phyloP scores from a whole-genome alignment of 2,113 vertebrate species.

The Notechis scutatus region DNA sequence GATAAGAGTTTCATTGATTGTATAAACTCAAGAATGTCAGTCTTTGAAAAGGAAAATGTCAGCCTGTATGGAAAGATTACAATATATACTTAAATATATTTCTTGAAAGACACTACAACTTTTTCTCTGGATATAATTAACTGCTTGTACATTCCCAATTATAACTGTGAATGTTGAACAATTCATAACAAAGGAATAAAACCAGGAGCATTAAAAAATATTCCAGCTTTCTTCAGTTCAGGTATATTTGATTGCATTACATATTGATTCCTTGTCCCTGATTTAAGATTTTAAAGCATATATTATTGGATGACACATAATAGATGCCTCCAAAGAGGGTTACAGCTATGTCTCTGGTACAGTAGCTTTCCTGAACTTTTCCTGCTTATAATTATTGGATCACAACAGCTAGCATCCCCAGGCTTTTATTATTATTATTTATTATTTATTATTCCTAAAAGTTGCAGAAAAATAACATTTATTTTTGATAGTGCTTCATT shows the following conservation, averaged over 20 bases:
- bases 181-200: background rate
- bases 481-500: background rate
- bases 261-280: background rate
- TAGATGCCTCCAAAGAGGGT: background rate
- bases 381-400: background rate
- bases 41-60: constrained; percentile 1
- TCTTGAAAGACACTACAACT: background rate
- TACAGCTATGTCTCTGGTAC: background rate
- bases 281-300: background rate
- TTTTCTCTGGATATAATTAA: background rate
- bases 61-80: background rate
- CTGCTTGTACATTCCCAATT: background rate
- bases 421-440: background rate
- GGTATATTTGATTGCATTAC: background rate
- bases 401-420: background rate
- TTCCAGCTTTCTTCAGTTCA: background rate
- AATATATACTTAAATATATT: background rate
- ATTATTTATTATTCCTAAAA: background rate
- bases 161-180: background rate
- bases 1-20: constrained; percentile 1
- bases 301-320: background rate
- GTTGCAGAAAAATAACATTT: background rate
- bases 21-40: background rate
- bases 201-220: background rate
- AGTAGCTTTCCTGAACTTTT: background rate